These are phyloP conservation scores for Fregata magnificens DNA, from an alignment of 2,113 vertebrate genomes.

Conservation along the genomic window DNA sequence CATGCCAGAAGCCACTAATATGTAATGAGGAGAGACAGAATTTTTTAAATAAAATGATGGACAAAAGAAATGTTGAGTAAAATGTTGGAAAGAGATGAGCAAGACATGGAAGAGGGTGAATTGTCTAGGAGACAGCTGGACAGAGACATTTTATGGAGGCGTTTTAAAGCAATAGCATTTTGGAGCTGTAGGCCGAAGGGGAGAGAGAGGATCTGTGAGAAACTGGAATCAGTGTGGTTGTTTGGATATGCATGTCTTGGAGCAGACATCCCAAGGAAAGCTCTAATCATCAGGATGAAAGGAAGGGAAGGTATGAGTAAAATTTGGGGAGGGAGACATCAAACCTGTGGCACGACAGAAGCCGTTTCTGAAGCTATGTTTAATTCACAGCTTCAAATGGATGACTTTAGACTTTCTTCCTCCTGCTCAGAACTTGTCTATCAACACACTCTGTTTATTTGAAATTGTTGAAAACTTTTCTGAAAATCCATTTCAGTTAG, in stretches of 20 bases:
- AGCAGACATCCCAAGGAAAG: constrained; percentile 19
- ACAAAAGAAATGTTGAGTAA: background rate
- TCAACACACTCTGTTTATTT: background rate
- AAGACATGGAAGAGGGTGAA: background rate
- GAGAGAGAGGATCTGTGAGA: background rate
- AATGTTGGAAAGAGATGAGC: background rate
- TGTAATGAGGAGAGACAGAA: rapidly evolving
- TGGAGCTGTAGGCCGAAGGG: background rate
- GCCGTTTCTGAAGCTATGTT: background rate
- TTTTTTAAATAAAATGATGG: background rate
- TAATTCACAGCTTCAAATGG: constrained; percentile 1
- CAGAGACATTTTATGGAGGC: background rate
- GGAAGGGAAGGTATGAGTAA: constrained; percentile 13
- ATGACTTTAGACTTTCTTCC: background rate
- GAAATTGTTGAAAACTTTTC: background rate
- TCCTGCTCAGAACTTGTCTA: background rate
- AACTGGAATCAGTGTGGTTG: background rate
- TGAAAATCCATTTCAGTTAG: background rate
- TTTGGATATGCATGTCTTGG: constrained; percentile 1
- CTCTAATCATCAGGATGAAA: constrained; percentile 19
- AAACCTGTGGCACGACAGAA: constrained; percentile 15
- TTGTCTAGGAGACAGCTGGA: background rate
- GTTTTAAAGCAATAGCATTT: background rate
- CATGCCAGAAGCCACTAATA: background rate
- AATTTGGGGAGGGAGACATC: background rate